Conservation (phyloP, 2,113 vertebrate genomes). For the human (Homo sapiens) region GRCh38 chr1:202603501-202604000, state of each 20-base stretch:
- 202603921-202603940: not conserved
- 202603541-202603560: not conserved
- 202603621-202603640: not conserved
- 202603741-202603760: not conserved
- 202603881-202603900: not conserved
- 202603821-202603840: not conserved
- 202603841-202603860: not conserved
- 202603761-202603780: no score
- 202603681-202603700: no score
- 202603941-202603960: not conserved
- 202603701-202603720: not conserved
- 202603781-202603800: not conserved
- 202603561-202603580: not conserved
- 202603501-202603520: slow-evolving; percentile 36
- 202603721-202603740: not conserved
- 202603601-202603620: not conserved
- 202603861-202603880: not conserved
- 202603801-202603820: not conserved
- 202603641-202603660: not conserved
- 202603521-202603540: not conserved
- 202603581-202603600: not conserved
- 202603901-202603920: not conserved
- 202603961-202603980: not conserved
- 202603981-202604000: not conserved
- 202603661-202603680: not conserved